Percentiles rank a stretch among this genome's conserved stretches.
Conservation (phyloP, 2,888 invertebrate species). For the Palloptera scutellata region DNA sequence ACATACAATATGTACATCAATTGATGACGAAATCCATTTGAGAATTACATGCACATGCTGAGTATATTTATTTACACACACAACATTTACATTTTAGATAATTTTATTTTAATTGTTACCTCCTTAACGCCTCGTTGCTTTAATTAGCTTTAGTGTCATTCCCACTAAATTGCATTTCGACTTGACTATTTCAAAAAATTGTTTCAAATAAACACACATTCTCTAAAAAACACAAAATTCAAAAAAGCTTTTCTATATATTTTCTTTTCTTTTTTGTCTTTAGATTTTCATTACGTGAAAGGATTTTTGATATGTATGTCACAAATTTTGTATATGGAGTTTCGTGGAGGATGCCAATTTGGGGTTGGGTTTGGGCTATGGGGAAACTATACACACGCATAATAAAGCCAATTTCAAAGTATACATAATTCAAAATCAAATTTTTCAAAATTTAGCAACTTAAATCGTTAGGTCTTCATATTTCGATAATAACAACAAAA, state of each 20-base stretch:
- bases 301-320: not conserved
- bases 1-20: too few species aligned
- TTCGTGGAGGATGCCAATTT: not conserved
- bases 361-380: not conserved
- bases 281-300: not conserved
- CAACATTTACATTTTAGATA: conserved; percentile 50
- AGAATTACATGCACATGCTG: conserved; percentile 50
- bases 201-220: conserved; percentile 34
- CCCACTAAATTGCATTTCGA: conserved; percentile 32
- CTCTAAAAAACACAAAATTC: conserved; percentile 41
- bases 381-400: not conserved
- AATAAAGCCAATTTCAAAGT: not conserved
- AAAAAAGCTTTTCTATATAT: conserved; percentile 45
- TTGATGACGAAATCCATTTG: too few species aligned
- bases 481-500: not conserved
- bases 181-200: conserved; percentile 24
- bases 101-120: conserved; percentile 40
- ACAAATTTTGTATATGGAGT: not conserved
- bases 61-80: conserved; percentile 30
- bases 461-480: not conserved
- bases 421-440: not conserved
- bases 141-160: conserved; percentile 10
- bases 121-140: conserved; percentile 45
- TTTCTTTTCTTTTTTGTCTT: conserved; percentile 3
- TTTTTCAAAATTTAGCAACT: not conserved